Evolutionary conservation across 2,113 vertebrate species (phyloP).

Genomic region (Okapia johnstoni): DNA sequence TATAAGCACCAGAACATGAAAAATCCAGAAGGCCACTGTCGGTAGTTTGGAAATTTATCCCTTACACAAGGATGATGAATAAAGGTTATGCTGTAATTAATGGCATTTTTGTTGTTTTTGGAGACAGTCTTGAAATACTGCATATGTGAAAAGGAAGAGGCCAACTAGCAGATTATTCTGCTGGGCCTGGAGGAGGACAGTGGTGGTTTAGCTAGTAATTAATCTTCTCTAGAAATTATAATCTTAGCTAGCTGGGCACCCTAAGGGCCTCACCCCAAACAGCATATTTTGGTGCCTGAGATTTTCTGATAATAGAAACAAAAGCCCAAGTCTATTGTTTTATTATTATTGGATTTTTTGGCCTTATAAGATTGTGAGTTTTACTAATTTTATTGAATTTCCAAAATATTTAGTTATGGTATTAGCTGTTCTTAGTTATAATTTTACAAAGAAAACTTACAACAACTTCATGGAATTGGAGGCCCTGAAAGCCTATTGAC

Average conservation of each 20-base stretch:
- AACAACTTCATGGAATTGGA: background rate
- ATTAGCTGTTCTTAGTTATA: background rate
- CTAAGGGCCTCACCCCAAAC: background rate
- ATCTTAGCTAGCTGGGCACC: background rate
- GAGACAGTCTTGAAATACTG: background rate
- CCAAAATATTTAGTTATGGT: background rate
- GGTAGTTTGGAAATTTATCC: background rate
- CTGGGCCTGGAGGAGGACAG: background rate
- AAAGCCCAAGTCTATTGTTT: background rate
- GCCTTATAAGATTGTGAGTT: background rate
- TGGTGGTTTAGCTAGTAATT: background rate
- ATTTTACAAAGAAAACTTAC: background rate
- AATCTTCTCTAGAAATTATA: background rate
- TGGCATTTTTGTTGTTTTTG: background rate
- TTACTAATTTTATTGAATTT: background rate
- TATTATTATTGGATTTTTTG: background rate
- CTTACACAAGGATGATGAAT: no score
- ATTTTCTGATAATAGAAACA: background rate
- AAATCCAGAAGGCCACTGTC: background rate
- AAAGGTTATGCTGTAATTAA: background rate
- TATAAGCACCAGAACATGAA: background rate
- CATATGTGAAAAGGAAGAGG: background rate
- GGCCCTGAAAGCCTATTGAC: background rate
- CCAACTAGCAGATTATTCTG: background rate
- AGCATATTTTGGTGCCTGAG: background rate